phyloP scores from a whole-genome alignment of 2,113 vertebrate species.

The Junco hyemalis region DNA sequence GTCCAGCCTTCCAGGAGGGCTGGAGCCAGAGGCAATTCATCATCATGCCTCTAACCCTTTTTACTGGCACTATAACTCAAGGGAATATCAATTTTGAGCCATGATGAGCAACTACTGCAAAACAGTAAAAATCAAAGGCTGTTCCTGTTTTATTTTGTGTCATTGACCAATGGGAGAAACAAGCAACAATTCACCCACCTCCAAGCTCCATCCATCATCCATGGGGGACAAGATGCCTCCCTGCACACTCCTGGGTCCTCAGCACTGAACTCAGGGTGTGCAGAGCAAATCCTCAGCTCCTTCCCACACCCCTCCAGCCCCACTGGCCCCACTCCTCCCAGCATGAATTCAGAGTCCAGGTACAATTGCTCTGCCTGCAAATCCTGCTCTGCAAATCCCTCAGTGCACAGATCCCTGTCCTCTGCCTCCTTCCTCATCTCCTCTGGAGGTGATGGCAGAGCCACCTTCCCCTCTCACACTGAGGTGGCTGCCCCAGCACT shows the following conservation, averaged over 20 bases:
- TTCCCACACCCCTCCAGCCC: background rate
- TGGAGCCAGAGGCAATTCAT: background rate
- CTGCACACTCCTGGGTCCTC: background rate
- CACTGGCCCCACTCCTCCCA: background rate
- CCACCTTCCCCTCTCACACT: background rate
- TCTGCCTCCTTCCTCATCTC: background rate
- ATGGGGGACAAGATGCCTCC: fast-evolving
- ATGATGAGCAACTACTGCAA: background rate
- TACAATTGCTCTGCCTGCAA: background rate
- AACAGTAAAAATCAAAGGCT: background rate
- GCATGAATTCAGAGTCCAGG: background rate
- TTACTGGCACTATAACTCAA: background rate
- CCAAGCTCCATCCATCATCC: background rate
- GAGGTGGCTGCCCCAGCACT: background rate
- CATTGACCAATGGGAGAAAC: background rate
- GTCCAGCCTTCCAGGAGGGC: background rate
- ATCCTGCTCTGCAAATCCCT: background rate
- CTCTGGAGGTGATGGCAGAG: background rate
- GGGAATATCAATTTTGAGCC: background rate
- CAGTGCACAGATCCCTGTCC: fast-evolving
- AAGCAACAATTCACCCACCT: background rate
- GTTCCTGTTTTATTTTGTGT: background rate
- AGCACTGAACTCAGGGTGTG: background rate
- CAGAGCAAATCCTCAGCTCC: background rate
- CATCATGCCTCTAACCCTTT: background rate